Evolutionary conservation across 2,888 invertebrate species (phyloP), one percentile per base, ranked within the genome.

Genomic region (Drosophila pegasa): DNA sequence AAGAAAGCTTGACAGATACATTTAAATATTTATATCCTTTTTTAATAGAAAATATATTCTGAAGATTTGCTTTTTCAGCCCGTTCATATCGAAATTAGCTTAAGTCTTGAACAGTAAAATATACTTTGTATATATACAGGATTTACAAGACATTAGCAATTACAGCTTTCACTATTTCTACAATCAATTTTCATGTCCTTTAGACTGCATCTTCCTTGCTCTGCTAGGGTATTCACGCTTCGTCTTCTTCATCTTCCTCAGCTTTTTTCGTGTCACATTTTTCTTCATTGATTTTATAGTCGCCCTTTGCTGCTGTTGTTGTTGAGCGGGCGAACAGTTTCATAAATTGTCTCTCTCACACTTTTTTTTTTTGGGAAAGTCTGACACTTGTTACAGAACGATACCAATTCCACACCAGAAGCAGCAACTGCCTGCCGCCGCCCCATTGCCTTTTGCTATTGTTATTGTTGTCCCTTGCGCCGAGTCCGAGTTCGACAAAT

Each of bases 381-480:
- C 61, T 68, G 78, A 87, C 88, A 85, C 88, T 85, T 85, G 85
- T 85, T 88, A 88, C 86, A 65, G 83, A 69, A 55, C 58, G 69
- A 45, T 74, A 64, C 74, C 72, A 63, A 73, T 73, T 73, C 45
- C 37, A 57, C 25, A 55, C 66, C 67, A 66, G 65, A 68, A 66
- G 50, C 71, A 43, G 48, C 20, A 33, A 22, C 48, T 35, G 33
- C 52, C 38, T 29, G 22, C 51, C 25, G 38, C 51, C 43, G 38
- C 35, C 45, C 7, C 45, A n/a, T n/a, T 29, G 18, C 33, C 47
- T 31, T 27, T 33, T 37, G 33, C 29, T 18, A 8, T 58, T 70
- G 56, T 59, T 63, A 54, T 60, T 66, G 65, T 52, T 58, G 50
- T 41, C 20, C 43, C 54, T 16, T 41, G 57, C 55, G n/a, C 25